Conservation (phyloP, 37 sponge, comb jelly and placozoan genomes). For the Theonella swinhoei region DNA sequence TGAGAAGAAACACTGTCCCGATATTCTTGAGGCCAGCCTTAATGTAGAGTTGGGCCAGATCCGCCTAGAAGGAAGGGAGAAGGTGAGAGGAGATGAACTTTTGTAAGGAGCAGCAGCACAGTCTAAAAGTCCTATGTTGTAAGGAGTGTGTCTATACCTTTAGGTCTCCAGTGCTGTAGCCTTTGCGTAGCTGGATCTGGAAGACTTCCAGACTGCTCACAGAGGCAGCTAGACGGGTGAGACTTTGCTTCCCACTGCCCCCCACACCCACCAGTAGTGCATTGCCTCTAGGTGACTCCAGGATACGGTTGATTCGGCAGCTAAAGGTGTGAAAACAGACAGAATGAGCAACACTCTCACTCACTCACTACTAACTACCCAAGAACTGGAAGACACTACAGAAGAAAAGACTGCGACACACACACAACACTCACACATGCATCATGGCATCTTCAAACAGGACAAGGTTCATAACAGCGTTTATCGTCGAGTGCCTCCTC, state of each 20-base stretch:
- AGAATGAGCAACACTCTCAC: not conserved
- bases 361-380: not conserved
- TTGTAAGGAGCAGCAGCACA: not conserved
- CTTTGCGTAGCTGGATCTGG: conserved; percentile 97
- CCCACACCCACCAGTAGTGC: conserved; percentile 98
- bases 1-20: conserved; percentile 95
- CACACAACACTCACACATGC: conserved; percentile 74
- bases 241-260: conserved; percentile 96
- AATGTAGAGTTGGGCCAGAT: conserved; percentile 90
- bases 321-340: conserved; percentile 22
- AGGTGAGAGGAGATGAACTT: not conserved
- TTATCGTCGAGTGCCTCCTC: conserved; percentile 95
- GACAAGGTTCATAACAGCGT: conserved; percentile 97
- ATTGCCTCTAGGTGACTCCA: conserved; percentile 98
- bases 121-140: not conserved
- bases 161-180: conserved; percentile 91
- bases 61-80: conserved; percentile 42
- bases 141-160: conserved; percentile 44
- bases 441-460: conserved; percentile 98
- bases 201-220: conserved; percentile 96
- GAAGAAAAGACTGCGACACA: not conserved
- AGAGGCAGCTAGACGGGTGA: conserved; percentile 94
- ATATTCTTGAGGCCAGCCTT: conserved; percentile 96
- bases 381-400: not conserved
- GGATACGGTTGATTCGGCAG: conserved; percentile 97